These are phyloP conservation scores for Hemicentrotus pulcherrimus DNA, from an alignment of 35 echinoderm and acorn worm species.

Conservation along the genomic window DNA sequence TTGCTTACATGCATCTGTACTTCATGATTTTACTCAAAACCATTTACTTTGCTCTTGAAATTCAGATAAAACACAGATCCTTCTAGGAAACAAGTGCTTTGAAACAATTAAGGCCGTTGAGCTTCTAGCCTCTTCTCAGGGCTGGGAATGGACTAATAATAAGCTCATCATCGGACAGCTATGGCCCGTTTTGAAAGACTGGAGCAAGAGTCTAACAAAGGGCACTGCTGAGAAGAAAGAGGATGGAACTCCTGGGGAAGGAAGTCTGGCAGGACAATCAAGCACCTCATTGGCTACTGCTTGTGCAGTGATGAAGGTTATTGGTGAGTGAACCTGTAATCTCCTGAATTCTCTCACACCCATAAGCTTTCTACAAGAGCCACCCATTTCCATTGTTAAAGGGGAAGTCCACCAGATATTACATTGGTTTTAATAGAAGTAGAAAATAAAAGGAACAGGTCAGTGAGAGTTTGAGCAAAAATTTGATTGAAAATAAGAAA, in stretches of 20 bases:
- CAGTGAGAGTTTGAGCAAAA: no score
- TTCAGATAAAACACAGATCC: slow-evolving; percentile 8
- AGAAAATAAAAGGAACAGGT: no score
- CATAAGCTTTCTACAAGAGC: background rate
- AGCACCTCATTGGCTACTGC: slow-evolving; percentile 25
- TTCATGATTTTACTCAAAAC: background rate
- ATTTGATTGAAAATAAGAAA: no score
- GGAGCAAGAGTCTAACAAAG: slow-evolving; percentile 51
- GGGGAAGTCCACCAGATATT: no score
- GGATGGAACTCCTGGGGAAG: background rate
- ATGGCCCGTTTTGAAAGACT: slow-evolving; percentile 69
- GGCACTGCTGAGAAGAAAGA: background rate
- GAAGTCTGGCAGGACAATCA: background rate
- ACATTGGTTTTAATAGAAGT: no score
- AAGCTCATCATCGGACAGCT: slow-evolving; percentile 65
- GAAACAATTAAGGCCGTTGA: slow-evolving; percentile 60
- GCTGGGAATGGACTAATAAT: slow-evolving; percentile 77
- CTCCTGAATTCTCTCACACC: background rate
- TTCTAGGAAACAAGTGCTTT: slow-evolving; percentile 47
- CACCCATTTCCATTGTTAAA: background rate
- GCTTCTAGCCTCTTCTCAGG: slow-evolving; percentile 52
- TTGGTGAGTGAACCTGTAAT: slow-evolving; percentile 18
- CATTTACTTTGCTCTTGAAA: background rate
- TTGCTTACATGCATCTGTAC: background rate
- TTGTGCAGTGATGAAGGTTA: slow-evolving; percentile 65